Evolutionary conservation across 1,140 invertebrate species (phyloP).

Genomic region (Mycetomoellerius zeteki): DNA sequence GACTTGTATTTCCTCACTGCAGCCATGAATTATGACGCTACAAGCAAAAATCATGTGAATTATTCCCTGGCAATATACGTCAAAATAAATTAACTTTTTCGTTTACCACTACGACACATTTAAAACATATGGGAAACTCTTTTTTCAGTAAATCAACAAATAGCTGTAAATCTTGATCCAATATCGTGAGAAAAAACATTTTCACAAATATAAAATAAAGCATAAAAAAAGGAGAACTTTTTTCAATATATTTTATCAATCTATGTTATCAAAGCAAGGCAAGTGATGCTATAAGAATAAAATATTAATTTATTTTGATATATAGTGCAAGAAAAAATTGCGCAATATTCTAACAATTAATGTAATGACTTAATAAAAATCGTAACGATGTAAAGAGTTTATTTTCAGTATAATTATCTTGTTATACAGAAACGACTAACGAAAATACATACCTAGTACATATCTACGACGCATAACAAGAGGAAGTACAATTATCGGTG

Average conservation of each 20-base stretch:
- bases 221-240: background rate
- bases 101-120: background rate
- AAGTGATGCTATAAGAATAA: background rate
- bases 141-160: background rate
- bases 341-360: background rate
- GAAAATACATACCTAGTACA: background rate
- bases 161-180: background rate
- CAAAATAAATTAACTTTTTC: constrained; percentile 24
- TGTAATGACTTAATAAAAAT: background rate
- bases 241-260: background rate
- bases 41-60: constrained; percentile 15
- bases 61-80: background rate
- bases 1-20: background rate
- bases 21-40: background rate
- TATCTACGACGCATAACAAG: background rate
- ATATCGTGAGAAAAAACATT: background rate
- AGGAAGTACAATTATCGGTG: background rate
- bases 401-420: background rate
- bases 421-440: background rate
- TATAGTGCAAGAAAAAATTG: background rate
- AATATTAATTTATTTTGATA: background rate
- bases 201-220: background rate
- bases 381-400: background rate
- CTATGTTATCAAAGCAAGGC: background rate
- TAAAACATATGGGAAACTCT: background rate